Conservation (phyloP, 2,888 invertebrate genomes). For the Nasonia oneida region DNA sequence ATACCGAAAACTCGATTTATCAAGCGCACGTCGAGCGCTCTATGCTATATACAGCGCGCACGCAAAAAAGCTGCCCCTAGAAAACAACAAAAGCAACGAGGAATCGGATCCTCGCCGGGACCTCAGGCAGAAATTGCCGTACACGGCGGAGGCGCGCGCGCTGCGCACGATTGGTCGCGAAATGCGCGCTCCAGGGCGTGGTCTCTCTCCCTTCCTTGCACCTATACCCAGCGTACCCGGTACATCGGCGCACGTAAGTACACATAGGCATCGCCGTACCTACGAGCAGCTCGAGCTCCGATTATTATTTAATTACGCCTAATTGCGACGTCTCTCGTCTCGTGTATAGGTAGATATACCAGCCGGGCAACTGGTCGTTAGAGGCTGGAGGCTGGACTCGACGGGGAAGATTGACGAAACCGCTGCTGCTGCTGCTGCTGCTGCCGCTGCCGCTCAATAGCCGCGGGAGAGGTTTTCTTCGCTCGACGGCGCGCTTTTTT, state of each 20-base stretch:
- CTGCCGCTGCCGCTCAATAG: not conserved
- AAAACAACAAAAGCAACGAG: not conserved
- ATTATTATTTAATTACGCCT: conserved; percentile 78
- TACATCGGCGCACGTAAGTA: not conserved
- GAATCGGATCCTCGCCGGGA: not conserved
- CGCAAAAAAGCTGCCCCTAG: conserved; percentile 4
- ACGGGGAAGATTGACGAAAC: not conserved
- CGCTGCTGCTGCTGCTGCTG: not conserved
- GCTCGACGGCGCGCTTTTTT: not conserved
- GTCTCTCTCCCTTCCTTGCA: conserved; percentile 66
- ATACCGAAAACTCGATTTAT: conserved; percentile 62
- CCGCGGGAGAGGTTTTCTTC: not conserved
- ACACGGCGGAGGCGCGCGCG: conserved; percentile 60
- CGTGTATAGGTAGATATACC: conserved; percentile 35
- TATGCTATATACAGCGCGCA: not conserved
- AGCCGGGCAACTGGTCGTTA: not conserved
- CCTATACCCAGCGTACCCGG: not conserved
- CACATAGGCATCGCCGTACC: not conserved
- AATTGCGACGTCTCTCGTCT: conserved; percentile 70
- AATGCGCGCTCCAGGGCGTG: conserved; percentile 71
- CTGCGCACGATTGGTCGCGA: conserved; percentile 71
- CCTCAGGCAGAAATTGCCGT: conserved; percentile 28
- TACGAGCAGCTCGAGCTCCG: conserved; percentile 68
- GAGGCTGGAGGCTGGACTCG: conserved; percentile 3
- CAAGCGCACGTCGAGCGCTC: conserved; percentile 38